Conservation (phyloP, 2,888 invertebrate genomes). For the Sarcophaga caerulescens region DNA sequence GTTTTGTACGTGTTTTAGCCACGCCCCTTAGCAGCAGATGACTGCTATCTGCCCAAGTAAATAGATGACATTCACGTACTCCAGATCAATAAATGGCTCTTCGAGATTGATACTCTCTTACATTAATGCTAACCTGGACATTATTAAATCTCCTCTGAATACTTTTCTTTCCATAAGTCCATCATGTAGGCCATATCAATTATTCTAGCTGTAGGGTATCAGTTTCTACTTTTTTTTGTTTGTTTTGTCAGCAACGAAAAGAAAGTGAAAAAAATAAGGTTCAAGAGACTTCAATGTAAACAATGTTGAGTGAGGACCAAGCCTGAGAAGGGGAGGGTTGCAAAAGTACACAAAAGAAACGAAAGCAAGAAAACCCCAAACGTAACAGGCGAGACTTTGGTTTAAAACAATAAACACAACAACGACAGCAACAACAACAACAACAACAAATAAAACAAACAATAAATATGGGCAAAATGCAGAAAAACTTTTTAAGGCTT, state of each 20-base stretch:
- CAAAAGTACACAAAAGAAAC: background rate
- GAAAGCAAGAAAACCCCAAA: slow-evolving; percentile 20
- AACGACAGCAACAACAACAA: background rate
- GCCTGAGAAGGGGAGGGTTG: background rate
- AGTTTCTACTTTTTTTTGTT: background rate
- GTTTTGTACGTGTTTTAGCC: too few species aligned
- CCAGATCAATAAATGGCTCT: too few species aligned
- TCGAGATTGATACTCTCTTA: too few species aligned
- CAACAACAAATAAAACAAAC: slow-evolving; percentile 14
- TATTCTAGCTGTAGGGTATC: slow-evolving; percentile 10
- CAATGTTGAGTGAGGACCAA: background rate
- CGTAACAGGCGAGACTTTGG: slow-evolving; percentile 40
- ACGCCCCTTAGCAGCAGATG: too few species aligned
- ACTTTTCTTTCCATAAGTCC: too few species aligned
- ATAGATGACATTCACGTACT: too few species aligned
- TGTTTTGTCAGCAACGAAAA: background rate
- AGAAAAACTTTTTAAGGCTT: slow-evolving; percentile 55
- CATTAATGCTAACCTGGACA: too few species aligned
- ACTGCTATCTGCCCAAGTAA: too few species aligned
- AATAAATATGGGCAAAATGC: background rate
- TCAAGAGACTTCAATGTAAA: slow-evolving; percentile 37
- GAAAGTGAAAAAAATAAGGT: background rate
- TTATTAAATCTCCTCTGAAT: too few species aligned
- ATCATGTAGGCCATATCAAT: too few species aligned
- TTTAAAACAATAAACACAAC: slow-evolving; percentile 9